A percentile compares a stretch with the other conserved stretches of the same genome.
Conservation (phyloP, 2,113 vertebrate genomes). For the Ahaetulla prasina region DNA sequence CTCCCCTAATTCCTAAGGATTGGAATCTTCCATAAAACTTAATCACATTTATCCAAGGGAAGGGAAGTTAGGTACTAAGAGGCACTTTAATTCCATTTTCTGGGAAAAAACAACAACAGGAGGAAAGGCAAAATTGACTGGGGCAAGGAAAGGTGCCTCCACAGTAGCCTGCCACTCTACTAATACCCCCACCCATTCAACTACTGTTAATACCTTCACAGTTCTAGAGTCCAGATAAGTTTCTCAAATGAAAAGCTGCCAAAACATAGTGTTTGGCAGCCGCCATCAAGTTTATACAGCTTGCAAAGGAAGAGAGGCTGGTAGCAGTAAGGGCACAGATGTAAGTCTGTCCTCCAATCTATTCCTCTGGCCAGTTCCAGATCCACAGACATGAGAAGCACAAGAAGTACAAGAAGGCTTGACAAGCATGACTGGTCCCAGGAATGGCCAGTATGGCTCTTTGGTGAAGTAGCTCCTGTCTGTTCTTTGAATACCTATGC, state of each 20-base stretch:
- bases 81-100: neutral
- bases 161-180: neutral
- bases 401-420: neutral
- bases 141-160: neutral
- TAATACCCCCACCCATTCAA: neutral
- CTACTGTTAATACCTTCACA: neutral
- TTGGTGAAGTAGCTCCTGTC: neutral
- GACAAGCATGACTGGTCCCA: neutral
- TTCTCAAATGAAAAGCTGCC: neutral
- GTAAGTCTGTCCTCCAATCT: neutral
- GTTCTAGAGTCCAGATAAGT: neutral
- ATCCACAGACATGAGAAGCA: neutral
- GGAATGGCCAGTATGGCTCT: neutral
- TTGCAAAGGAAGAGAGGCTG: neutral
- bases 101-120: neutral
- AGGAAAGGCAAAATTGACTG: neutral
- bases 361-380: neutral
- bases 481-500: neutral
- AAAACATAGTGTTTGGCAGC: neutral
- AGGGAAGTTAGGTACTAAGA: neutral
- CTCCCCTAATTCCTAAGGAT: neutral
- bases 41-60: neutral
- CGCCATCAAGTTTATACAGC: neutral
- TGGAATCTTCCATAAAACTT: neutral
- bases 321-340: neutral